phyloP scores from a whole-genome alignment of 1,140 invertebrate species.

The Ostrea edulis region DNA sequence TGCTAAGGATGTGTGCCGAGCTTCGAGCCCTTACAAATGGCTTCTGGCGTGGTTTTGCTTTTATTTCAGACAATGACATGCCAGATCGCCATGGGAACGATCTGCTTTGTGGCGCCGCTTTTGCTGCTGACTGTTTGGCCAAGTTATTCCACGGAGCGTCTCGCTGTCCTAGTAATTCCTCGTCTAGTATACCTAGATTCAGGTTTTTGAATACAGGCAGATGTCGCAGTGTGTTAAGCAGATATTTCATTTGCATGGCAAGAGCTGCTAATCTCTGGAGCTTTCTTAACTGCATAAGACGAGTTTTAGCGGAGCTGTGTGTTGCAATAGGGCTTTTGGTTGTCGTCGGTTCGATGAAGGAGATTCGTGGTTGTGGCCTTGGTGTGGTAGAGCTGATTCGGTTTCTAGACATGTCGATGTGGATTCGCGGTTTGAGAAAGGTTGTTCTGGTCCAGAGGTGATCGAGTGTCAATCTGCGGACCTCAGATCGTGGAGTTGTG shows the following conservation, averaged over 20 bases:
- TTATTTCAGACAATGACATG: not conserved
- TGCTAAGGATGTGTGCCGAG: not conserved
- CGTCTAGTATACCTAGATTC: not conserved
- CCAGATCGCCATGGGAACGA: not conserved
- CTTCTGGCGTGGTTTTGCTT: not conserved
- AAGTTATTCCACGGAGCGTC: conserved; percentile 19
- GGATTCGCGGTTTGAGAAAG: not conserved
- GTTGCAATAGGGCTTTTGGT: not conserved
- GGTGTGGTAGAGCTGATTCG: not conserved
- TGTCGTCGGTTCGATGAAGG: not conserved
- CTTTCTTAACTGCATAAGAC: not conserved
- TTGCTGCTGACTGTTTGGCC: not conserved
- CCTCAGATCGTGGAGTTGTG: not conserved
- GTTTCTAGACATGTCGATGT: not conserved
- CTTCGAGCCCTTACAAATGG: not conserved
- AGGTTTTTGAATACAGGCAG: conserved; percentile 6
- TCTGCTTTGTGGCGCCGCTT: not conserved
- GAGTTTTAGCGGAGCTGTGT: not conserved
- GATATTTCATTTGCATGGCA: not conserved
- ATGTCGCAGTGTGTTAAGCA: conserved; percentile 6
- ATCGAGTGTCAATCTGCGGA: not conserved
- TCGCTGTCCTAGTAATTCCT: not conserved
- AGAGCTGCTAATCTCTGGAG: conserved; percentile 3
- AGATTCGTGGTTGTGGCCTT: not conserved
- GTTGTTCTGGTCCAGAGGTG: not conserved